phyloP scores from a whole-genome alignment of 2,113 vertebrate species.

The Hymenochirus boettgeri region DNA sequence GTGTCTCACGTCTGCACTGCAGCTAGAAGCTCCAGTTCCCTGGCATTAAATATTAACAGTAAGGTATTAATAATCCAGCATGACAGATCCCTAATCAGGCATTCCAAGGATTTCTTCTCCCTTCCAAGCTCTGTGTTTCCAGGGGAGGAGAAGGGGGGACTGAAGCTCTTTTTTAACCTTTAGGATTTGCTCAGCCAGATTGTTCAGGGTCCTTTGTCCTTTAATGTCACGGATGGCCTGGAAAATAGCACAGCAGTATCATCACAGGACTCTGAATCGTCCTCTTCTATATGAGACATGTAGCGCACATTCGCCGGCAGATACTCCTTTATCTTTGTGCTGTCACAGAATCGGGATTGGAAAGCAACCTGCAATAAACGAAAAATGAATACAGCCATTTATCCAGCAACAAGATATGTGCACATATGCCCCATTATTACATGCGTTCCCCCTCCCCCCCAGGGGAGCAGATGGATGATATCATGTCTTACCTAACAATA shows the following conservation, averaged over 20 bases:
- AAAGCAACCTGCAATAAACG: conserved; percentile 63
- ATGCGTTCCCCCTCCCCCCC: too few species aligned
- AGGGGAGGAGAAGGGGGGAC: conserved; percentile 56
- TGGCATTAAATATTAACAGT: conserved; percentile 94
- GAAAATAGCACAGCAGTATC: conserved; percentile 71
- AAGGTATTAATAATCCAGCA: conserved; percentile 89
- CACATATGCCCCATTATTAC: too few species aligned
- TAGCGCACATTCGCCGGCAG: conserved; percentile 59
- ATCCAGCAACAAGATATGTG: not conserved
- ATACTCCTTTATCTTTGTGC: conserved; percentile 67
- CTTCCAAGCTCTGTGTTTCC: conserved; percentile 44
- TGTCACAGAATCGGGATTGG: conserved; percentile 66
- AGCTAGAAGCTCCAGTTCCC: conserved; percentile 72
- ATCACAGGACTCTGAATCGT: conserved; percentile 61
- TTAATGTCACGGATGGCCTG: conserved; percentile 71
- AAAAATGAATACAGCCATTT: not conserved
- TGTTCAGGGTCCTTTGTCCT: conserved; percentile 68
- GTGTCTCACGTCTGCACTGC: conserved; percentile 62
- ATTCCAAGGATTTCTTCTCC: conserved; percentile 65
- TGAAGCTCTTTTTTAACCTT: conserved; percentile 48
- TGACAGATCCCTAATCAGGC: conserved; percentile 79
- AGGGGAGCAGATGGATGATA: too few species aligned
- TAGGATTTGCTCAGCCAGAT: not conserved
- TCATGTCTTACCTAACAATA: too few species aligned
- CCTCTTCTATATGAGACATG: conserved; percentile 53